Evolutionary conservation across 2,888 invertebrate genomes (phyloP), one percentile per base, ranked within the genome.

Genomic region (Marasmarcha lunaedactyla): DNA sequence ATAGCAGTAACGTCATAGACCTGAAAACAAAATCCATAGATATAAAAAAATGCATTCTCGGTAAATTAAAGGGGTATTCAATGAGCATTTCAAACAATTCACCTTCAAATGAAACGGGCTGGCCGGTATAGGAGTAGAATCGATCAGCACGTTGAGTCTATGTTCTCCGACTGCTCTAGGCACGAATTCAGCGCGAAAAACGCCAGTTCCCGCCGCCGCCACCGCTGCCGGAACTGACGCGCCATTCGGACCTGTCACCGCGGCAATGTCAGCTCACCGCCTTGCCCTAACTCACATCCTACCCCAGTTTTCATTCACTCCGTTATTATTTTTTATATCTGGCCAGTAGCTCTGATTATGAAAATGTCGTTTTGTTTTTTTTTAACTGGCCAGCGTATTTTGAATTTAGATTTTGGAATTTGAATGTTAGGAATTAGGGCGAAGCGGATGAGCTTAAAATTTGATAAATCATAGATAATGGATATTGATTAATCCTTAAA

Each of bases 1-100:
- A 97, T 97, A 37, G 97, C 95, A 46, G 91, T 89, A 6, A 97
- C 94, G 61, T 97, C 97, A 64, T 97, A 97, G 2, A 97, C 95
- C 88, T 88, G 50, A 3, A 38, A 15, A 15, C 15, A 5, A 38
- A 38, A 14, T 37, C 14, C 6, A 14, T 14, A 14, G 14, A 3
- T 6, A 20, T 20, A 20, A 20, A 20, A 20, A 20, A n/a, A n/a
- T n/a, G n/a, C n/a, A 10, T 14, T n/a, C 7, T 4, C 14, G 15
- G 20, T 15, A 9, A 36, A 33, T 14, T 2, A n/a, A n/a, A n/a
- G n/a, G n/a, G n/a, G n/a, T n/a, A n/a, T n/a, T n/a, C n/a, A n/a
- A n/a, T n/a, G n/a, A n/a, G n/a, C n/a, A n/a, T n/a, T n/a, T n/a
- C n/a, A n/a, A n/a, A n/a, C n/a, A n/a, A n/a, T n/a, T n/a, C 45